Evolutionary conservation across 2,888 invertebrate genomes (phyloP), one percentile per base, ranked within the genome.

Genomic region (Limnephilus marmoratus): DNA sequence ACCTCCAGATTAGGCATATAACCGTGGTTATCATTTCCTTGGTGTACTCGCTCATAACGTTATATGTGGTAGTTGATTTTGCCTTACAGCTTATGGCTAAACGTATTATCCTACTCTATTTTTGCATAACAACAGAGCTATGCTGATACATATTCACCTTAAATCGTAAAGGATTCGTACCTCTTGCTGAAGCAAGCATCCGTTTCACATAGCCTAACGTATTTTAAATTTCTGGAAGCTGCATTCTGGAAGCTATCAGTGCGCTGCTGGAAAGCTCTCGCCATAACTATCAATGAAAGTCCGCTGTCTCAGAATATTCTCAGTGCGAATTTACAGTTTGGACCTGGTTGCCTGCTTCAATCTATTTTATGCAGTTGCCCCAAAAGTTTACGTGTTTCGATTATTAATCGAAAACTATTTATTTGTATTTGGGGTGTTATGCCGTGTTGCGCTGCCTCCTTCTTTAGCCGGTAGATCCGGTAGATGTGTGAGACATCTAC

Each of bases 251-350:
- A 83, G 83, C 83, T 83, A 83, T 15, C 83, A 83, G 41, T 41
- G 83, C 24, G 37, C 83, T 9, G 37, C 83, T 1, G 41, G 24
- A 34, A 41, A 41, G 83, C 37, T 83, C 24, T 83, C 24, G 37
- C 87, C 49, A 49, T 87, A 87, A 87, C 87, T 87, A 31, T 53
- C 68, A 68, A 87, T 87, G 41, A 87, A 87, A 31, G 68, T 87
- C 87, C 45, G 49, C 68, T 53, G 31, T 87, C 31, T 85, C 85
- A 18, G 41, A 85, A 41, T 9, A 29, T 34, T 34, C 41, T 24
- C 85, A 85, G 7, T 18, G 11, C 41, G n/a, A 85, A 24, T 37
- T 85, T 85, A 24, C 37, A 85, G 34, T n/a, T 68, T 68, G 68
- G 68, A 7, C 24, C n/a, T 1, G 68, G 68, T 24, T 68, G 24